Evolutionary conservation across 2,888 invertebrate species (phyloP).

Genomic region (Copidosoma aretas): DNA sequence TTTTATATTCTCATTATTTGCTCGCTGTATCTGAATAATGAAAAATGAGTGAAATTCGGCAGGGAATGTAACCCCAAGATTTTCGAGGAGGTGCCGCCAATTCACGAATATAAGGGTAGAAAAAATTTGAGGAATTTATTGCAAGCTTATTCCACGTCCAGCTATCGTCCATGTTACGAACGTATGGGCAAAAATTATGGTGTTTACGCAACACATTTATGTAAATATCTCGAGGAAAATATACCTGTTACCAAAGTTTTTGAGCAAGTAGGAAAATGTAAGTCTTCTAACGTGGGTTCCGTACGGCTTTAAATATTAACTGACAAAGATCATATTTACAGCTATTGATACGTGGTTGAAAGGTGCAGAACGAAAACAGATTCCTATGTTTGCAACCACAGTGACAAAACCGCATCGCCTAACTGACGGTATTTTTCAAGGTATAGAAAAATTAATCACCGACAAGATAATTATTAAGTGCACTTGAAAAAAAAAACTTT

Average conservation of each 20-base stretch:
- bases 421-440: constrained; percentile 46
- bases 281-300: constrained; percentile 22
- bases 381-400: constrained; percentile 55
- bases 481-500: neutral
- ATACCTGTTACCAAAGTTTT: constrained; percentile 55
- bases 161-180: constrained; percentile 51
- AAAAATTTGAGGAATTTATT: constrained; percentile 56
- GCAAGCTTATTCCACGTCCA: constrained; percentile 58
- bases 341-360: constrained; percentile 54
- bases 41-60: constrained; percentile 21
- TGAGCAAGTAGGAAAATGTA: constrained; percentile 55
- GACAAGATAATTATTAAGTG: neutral
- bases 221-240: constrained; percentile 52
- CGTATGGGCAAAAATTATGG: constrained; percentile 50
- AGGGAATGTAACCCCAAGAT: constrained; percentile 56
- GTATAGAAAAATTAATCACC: neutral
- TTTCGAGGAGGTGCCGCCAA: constrained; percentile 52
- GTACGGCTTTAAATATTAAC: constrained; percentile 3
- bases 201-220: constrained; percentile 54
- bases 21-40: neutral
- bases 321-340: constrained; percentile 39
- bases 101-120: constrained; percentile 50
- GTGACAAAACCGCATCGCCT: constrained; percentile 53
- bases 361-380: constrained; percentile 54
- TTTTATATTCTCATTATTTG: neutral